A percentile compares a stretch with the other conserved stretches of the same genome.
phyloP scores from a whole-genome alignment of 1,140 invertebrate species.

The Rhynchophorus ferrugineus region DNA sequence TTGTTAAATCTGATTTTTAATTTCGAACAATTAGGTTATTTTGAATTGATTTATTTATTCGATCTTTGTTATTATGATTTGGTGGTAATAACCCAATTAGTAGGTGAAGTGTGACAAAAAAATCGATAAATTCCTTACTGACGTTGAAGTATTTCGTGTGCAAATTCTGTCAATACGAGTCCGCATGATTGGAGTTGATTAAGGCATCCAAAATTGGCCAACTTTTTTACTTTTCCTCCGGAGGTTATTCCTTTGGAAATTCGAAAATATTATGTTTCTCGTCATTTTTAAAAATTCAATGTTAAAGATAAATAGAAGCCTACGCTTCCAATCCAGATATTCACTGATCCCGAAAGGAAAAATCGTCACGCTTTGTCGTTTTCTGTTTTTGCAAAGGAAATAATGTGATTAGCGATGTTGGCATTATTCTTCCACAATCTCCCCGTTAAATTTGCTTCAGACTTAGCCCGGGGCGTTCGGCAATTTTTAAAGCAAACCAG shows the following conservation, averaged over 20 bases:
- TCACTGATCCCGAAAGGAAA: conserved; percentile 9
- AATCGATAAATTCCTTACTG: too few species aligned
- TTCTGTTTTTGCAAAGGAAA: conserved; percentile 16
- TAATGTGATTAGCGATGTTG: conserved; percentile 19
- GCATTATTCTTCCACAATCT: conserved; percentile 13
- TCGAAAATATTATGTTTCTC: conserved; percentile 9
- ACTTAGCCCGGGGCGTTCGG: conserved; percentile 6
- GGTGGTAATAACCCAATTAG: too few species aligned
- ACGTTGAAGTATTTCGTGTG: too few species aligned
- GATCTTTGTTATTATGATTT: too few species aligned
- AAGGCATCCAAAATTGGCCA: not conserved
- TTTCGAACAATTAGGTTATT: too few species aligned
- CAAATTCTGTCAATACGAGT: not conserved
- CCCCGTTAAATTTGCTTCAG: conserved; percentile 14
- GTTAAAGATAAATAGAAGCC: conserved; percentile 11
- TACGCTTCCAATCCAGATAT: conserved; percentile 11
- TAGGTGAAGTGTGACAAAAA: too few species aligned
- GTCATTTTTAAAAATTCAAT: conserved; percentile 11
- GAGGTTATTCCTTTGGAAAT: conserved; percentile 8
- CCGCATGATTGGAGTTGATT: not conserved
- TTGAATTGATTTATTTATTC: too few species aligned
- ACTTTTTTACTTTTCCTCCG: conserved; percentile 7
- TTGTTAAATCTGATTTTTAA: not conserved
- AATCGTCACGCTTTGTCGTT: conserved; percentile 16
- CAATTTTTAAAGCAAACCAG: conserved; percentile 16